phyloP scores from a whole-genome alignment of 2,797 vertebrate species.

The Rhinogobio ventralis region DNA sequence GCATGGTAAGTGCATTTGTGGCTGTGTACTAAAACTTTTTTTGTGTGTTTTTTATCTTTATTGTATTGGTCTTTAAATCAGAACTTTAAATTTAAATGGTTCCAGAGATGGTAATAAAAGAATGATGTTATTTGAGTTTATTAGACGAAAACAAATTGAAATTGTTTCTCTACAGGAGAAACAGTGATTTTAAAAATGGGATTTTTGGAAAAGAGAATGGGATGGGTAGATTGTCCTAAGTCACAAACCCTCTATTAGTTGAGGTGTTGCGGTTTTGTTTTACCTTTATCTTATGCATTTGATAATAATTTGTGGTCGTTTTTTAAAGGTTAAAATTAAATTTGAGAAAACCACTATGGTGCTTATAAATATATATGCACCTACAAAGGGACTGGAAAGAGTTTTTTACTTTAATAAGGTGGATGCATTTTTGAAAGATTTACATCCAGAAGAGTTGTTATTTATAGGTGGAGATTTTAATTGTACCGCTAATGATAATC shows the following conservation, averaged over 20 bases:
- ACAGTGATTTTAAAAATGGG: neutral
- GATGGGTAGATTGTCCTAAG: neutral
- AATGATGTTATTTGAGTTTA: neutral
- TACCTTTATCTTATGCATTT: neutral
- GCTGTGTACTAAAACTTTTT: neutral
- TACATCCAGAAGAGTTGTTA: neutral
- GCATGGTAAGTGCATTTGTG: neutral
- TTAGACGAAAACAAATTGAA: neutral
- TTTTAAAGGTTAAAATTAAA: neutral
- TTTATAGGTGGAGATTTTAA: neutral
- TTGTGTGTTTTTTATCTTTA: accelerated
- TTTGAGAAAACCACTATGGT: neutral
- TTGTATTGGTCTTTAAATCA: neutral
- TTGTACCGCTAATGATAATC: neutral
- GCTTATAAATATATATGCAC: neutral
- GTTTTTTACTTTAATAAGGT: neutral
- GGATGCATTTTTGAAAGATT: neutral
- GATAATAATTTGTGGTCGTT: neutral
- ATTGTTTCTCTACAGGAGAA: neutral
- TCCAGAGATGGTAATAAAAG: neutral
- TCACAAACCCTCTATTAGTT: neutral
- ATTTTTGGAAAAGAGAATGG: neutral
- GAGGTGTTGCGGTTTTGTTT: neutral
- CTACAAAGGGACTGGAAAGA: neutral
- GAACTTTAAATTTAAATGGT: neutral